These are phyloP conservation scores for Orchesellides sinensis DNA, from an alignment of 2,888 invertebrate genomes.

Conservation along the genomic window DNA sequence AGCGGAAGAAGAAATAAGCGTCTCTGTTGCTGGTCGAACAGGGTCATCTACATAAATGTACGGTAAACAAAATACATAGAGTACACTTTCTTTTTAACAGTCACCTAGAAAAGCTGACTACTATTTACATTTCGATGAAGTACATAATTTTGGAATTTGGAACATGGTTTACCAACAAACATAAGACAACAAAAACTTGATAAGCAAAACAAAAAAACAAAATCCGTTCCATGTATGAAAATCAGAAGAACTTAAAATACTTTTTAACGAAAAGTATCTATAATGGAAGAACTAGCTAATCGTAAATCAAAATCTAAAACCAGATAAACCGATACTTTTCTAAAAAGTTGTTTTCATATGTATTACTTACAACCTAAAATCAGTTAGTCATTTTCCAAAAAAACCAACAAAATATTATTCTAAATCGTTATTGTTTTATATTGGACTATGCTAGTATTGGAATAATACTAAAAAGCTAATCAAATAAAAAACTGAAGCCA, in stretches of 20 bases:
- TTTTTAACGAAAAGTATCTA: too few relatives aligned
- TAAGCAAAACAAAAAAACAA: not conserved
- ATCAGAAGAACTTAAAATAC: too few relatives aligned
- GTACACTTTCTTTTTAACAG: constrained; percentile 16
- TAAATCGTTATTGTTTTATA: too few relatives aligned
- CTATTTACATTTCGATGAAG: not conserved
- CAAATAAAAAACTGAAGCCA: not conserved
- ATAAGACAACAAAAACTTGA: too few relatives aligned
- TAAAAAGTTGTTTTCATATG: too few relatives aligned
- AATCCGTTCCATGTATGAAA: too few relatives aligned
- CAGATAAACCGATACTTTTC: too few relatives aligned
- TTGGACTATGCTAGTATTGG: too few relatives aligned
- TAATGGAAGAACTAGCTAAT: too few relatives aligned
- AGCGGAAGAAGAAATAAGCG: constrained; percentile 68
- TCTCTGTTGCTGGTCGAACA: constrained; percentile 71
- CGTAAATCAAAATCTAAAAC: too few relatives aligned
- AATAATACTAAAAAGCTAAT: constrained; percentile 2
- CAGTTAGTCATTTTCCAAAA: not conserved
- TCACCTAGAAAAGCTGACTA: not conserved
- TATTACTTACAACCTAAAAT: constrained; percentile 5
- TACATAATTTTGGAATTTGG: not conserved
- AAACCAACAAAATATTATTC: constrained; percentile 17
- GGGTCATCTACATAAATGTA: constrained; percentile 72
- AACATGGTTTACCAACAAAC: too few relatives aligned
- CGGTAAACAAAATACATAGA: constrained; percentile 40